Evolutionary conservation across 2,888 invertebrate genomes (phyloP), one percentile per base, ranked within the genome.

Genomic region (Eilema griseolum): DNA sequence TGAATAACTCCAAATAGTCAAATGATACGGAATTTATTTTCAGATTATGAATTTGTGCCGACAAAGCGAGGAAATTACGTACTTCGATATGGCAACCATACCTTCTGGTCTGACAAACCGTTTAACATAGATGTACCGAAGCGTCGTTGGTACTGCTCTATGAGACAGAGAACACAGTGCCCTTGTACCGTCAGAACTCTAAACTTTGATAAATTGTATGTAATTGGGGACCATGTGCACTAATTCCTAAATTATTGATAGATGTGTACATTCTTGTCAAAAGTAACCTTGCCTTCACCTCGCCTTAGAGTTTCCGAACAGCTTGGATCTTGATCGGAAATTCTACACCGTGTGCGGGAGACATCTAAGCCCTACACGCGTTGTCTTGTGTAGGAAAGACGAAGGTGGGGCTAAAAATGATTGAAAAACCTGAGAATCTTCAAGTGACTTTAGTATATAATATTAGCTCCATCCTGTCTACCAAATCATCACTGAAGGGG

Each of bases 71-170:
- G 85, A 0, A 82, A 82, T 52, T 79, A 75, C 26, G 81, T 74
- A 12, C 71, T 85, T 10, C 69, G 67, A 5, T 82, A 78, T 67
- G 71, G 70, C 1, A 76, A 77, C 8, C 64, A 76, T 66, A 81
- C 84, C 0, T 85, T 76, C 46, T 85, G 84, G 84, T 82, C 83
- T 16, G 74, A 77, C 26, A 81, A 68, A 24, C 71, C 73, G 23
- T 61, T 67, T 31, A 65, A 75, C 26, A 56, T 74, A 31, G 62
- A 67, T 14, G 66, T 71, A 0, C 74, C 71, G 20, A 69, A 67
- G 10, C 81, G 82, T 41, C 70, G 79, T 0, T 87, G 87, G 87
- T 86, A 87, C 67, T 87, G 86, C 60, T 87, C 87, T 0, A 86
- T 85, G 76, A 86, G 79, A 67, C 83, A 83, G 28, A 83, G 83